Base-by-base conservation (phyloP, 1,140 invertebrate species). In the Venturia canescens region DNA sequence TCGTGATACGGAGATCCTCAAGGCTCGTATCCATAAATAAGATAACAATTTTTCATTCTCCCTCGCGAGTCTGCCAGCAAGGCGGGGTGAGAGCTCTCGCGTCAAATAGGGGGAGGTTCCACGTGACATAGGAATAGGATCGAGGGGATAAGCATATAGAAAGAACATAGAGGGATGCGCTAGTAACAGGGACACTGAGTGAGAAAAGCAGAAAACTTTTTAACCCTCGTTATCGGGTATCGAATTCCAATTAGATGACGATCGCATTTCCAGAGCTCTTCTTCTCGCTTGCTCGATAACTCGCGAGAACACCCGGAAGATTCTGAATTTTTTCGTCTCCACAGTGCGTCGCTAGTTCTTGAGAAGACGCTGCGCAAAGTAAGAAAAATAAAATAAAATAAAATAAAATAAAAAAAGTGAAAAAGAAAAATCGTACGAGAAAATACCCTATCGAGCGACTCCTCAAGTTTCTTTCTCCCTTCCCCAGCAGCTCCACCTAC, bases 231-330 rank as follows among this genome's bases (percentile, higher is more conserved):
- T 89, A 89, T 83, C 48, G 80, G 81, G 82, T 89, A 90, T 90
- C 89, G 89, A 89, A 88, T 90, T 90, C 87, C 89, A 90, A 90
- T 90, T 90, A 89, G 89, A 90, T 89, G 88, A 89, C 88, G 88
- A 89, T 90, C 88, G 86, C 88, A 84, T 89, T 89, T 89, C 88
- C 82, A 87, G 81, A 34, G 29, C 15, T 29, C 66, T 69, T 18
- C 1, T 31, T 31, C 66, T 69, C 66, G 66, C 26, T 29, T 31
- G 27, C 44, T 53, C 27, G 82, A 63, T 78, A 81, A 86, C 79
- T 82, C 69, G 77, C 79, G 82, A 84, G 84, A 85, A 85, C 82
- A 83, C 85, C 21, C 6, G 26, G 6, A 38, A 67, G 60, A 29
- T 26, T 21, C 15, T 31, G 11, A 72, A 77, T 48, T 77, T 63